Base-by-base conservation (phyloP, 2,797 vertebrate species). In the Helicolenus hilgendorfi region DNA sequence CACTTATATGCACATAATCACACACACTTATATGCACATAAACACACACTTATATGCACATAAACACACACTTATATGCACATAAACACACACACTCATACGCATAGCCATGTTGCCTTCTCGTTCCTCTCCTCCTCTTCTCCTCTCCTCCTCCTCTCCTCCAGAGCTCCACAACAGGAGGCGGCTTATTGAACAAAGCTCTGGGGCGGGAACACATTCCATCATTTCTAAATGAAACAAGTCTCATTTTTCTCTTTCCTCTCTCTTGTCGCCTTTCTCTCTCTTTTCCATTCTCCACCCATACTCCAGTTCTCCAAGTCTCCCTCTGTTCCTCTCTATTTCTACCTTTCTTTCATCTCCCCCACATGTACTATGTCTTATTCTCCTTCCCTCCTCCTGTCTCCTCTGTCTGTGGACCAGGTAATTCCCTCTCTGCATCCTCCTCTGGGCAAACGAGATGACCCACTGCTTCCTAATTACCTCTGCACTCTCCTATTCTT, bases 391-490 rank as follows among this genome's bases (percentile, higher is more conserved):
- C 22, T 35, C 69, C 35, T 41, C 53, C 24, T 55, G 26, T 81
- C 62, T 92, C 73, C 78, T 91, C 85, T 70, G 59, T 86, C 88
- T 78, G 55, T 59, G 24, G 81, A 86, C 65, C 88, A 89, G 89
- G 92, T 91, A 91, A 94, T 96, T 94, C 91, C 90, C 73, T 80
- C 73, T 80, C 74, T 82, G 72, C 76, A 80, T 87, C 84, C 56
- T 92, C 91, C 93, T 94, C 87, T 86, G 87, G 89, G 91, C 86
- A 93, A 95, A 94, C 81, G 49, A 89, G 93, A 96, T 92, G 94
- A 94, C 86, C 91, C 84, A 79, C 88, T 93, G 93, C 89, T 91
- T 88, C 65, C 81, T 95, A 97, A 97, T 97, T 96, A 94, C 91
- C 89, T 88, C 83, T 84, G 77, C 86, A 73, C 75, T 91, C 86